phyloP scores from a whole-genome alignment of 2,113 vertebrate genomes.

The Hippocampus barbouri region DNA sequence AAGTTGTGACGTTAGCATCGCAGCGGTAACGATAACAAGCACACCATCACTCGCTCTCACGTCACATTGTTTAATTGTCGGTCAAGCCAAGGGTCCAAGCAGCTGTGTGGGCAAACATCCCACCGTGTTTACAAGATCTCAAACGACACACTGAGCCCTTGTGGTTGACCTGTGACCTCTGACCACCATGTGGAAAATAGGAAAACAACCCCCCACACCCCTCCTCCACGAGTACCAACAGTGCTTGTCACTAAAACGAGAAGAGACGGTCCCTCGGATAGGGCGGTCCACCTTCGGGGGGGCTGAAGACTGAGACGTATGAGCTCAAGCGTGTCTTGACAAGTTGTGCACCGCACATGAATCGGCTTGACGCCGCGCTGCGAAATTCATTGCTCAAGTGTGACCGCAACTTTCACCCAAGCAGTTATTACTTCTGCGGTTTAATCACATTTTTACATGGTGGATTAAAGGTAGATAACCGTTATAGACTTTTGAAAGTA shows the following conservation, averaged over 20 bases:
- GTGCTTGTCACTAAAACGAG: neutral
- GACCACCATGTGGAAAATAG: conserved; percentile 8
- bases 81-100: neutral
- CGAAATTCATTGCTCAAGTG: neutral
- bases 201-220: neutral
- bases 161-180: conserved; percentile 26
- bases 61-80: neutral
- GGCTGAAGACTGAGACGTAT: neutral
- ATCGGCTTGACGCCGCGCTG: neutral
- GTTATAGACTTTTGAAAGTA: too few relatives aligned
- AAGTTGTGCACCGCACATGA: neutral
- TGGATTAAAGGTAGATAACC: too few relatives aligned
- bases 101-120: conserved; percentile 25
- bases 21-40: too few relatives aligned
- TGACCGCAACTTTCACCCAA: neutral
- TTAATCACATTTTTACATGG: neutral
- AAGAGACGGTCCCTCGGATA: neutral
- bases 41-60: too few relatives aligned
- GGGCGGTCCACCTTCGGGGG: neutral
- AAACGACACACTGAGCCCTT: conserved; percentile 15
- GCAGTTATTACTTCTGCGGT: neutral
- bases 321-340: neutral
- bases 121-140: conserved; percentile 9
- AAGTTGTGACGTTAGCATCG: too few relatives aligned
- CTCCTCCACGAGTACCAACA: neutral